These are phyloP conservation scores for Phenganax marumi DNA, from an alignment of 92 coral and sea anemone species.

Conservation along the genomic window DNA sequence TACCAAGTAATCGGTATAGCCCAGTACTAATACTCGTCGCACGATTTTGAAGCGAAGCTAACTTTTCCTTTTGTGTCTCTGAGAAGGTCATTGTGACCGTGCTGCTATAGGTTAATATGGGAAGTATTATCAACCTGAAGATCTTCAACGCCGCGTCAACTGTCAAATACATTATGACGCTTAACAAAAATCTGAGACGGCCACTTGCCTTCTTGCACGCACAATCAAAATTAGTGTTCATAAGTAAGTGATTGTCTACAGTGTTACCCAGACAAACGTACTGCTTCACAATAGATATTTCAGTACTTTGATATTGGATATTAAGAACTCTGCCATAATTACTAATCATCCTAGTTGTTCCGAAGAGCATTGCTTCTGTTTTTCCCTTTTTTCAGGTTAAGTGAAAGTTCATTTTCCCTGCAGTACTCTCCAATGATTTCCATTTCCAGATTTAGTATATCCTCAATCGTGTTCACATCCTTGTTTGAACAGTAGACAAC, in stretches of 20 bases:
- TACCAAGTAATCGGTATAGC: no score
- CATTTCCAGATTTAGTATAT: neutral
- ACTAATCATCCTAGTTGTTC: neutral
- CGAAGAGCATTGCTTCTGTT: neutral
- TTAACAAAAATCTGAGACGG: neutral
- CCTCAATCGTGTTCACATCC: no score
- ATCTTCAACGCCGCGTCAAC: neutral
- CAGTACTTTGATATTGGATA: neutral
- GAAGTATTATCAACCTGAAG: no score
- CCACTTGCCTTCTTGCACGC: slow-evolving; percentile 1
- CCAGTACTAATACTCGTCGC: slow-evolving; percentile 9
- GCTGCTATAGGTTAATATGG: no score
- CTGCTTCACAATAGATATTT: neutral
- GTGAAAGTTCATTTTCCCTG: no score
- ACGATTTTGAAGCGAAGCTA: neutral
- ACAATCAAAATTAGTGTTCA: neutral
- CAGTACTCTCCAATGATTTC: no score
- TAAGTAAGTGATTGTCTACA: neutral
- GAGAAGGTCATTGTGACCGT: no score
- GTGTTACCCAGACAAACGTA: no score
- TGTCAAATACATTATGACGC: neutral
- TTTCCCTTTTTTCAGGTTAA: no score
- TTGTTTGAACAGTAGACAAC: no score
- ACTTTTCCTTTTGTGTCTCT: neutral
- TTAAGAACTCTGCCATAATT: neutral